A percentile compares a stretch with the other conserved stretches of the same genome.
phyloP scores from a whole-genome alignment of 2,113 vertebrate genomes.

The Riparia riparia region DNA sequence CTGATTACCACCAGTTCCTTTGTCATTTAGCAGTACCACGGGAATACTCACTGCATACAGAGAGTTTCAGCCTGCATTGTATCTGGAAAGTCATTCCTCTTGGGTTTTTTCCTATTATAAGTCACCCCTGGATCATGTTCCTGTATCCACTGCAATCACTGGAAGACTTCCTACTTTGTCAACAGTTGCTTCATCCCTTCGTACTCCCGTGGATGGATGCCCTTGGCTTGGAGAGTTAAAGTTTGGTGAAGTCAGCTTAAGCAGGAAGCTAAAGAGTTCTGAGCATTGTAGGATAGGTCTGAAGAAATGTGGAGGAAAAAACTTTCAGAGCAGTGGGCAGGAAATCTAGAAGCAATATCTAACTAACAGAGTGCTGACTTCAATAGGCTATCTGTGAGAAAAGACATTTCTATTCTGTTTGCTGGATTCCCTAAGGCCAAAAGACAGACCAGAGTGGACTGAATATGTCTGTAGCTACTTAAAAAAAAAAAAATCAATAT shows the following conservation, averaged over 20 bases:
- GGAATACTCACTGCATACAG: neutral
- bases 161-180: neutral
- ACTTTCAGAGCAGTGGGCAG: neutral
- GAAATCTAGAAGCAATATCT: constrained; percentile 2
- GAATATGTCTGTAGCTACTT: neutral
- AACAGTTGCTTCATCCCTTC: neutral
- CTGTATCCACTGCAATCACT: neutral
- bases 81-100: neutral
- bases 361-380: neutral
- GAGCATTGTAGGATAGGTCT: neutral
- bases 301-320: neutral
- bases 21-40: neutral
- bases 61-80: neutral
- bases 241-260: neutral
- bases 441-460: neutral
- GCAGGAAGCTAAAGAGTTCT: neutral
- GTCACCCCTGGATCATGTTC: neutral
- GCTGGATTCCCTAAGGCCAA: neutral
- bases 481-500: neutral
- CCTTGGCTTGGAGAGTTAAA: neutral
- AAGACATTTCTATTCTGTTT: neutral
- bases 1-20: neutral
- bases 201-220: rapidly evolving
- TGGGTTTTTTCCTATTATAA: neutral
- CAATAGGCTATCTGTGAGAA: neutral